These are phyloP conservation scores for Schizopygopsis malacanthus DNA, from an alignment of 2,797 vertebrate species.

Conservation along the genomic window DNA sequence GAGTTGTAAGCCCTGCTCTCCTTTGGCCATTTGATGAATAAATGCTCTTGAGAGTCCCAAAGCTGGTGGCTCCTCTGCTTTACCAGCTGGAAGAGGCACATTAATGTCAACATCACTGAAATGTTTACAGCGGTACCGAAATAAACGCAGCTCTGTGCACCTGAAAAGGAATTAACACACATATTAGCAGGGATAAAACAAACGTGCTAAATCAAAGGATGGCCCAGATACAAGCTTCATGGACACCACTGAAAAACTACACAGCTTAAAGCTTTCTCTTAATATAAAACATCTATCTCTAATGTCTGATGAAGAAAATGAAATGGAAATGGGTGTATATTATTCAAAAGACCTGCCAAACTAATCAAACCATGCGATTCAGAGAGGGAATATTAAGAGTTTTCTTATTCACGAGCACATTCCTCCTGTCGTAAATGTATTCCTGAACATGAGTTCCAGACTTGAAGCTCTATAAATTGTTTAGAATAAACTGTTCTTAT, in stretches of 20 bases:
- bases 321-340: not conserved
- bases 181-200: slow-evolving; percentile 59
- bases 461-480: slow-evolving; percentile 8
- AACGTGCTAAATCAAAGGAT: slow-evolving; percentile 55
- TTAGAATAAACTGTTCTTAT: slow-evolving; percentile 10
- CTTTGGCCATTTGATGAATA: slow-evolving; percentile 51
- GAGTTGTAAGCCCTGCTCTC: slow-evolving; percentile 36
- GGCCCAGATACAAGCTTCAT: slow-evolving; percentile 45
- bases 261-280: slow-evolving; percentile 18
- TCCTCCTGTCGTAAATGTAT: slow-evolving; percentile 1
- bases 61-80: slow-evolving; percentile 45
- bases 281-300: slow-evolving; percentile 27
- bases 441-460: not conserved
- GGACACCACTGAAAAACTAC: slow-evolving; percentile 9
- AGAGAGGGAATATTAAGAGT: not conserved
- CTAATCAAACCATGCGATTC: not conserved
- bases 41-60: slow-evolving; percentile 36
- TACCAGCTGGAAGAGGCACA: slow-evolving; percentile 17
- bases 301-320: not conserved
- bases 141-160: slow-evolving; percentile 46
- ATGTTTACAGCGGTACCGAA: slow-evolving; percentile 49
- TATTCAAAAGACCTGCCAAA: slow-evolving; percentile 9
- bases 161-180: slow-evolving; percentile 48
- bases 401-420: slow-evolving; percentile 21
- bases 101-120: slow-evolving; percentile 42